Evolutionary conservation across 37 sponge, comb jelly and placozoan species (phyloP).

Genomic region (Agelas oroides): DNA sequence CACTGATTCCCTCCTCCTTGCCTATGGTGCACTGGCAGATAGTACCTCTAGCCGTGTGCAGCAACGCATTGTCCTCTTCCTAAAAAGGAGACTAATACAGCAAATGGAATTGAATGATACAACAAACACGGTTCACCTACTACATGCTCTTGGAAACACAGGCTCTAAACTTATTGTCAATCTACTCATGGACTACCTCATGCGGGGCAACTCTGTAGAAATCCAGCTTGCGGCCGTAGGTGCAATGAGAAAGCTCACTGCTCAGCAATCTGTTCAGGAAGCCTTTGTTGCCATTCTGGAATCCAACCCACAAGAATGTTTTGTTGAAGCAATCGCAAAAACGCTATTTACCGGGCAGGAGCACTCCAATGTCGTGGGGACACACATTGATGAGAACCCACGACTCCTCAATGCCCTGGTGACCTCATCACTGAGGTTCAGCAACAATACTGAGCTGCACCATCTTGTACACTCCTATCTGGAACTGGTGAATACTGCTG

Average conservation of each 20-base stretch:
- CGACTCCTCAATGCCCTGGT: background rate
- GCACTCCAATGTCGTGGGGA: background rate
- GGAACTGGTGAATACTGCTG: conserved; percentile 5
- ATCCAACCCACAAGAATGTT: background rate
- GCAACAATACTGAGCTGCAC: background rate
- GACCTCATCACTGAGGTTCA: background rate
- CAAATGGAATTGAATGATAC: background rate
- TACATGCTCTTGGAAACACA: conserved; percentile 27
- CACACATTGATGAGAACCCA: background rate
- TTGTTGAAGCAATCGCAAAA: background rate
- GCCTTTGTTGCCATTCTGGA: background rate
- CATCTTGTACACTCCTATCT: conserved; percentile 1
- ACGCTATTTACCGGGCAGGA: conserved; percentile 6
- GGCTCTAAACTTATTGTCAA: conserved; percentile 2
- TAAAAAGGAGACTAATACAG: background rate
- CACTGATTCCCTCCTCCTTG: conserved; percentile 35
- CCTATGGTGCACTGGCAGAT: conserved; percentile 40
- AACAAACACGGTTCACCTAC: conserved; percentile 2
- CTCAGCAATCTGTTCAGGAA: background rate
- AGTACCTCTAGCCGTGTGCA: background rate
- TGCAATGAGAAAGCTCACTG: conserved; percentile 2
- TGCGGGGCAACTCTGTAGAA: background rate
- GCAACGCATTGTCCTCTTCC: background rate
- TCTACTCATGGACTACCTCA: background rate
- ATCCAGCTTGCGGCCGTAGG: conserved; percentile 1